Percentiles rank a stretch among this genome's conserved stretches.
phyloP scores from a whole-genome alignment of 2,797 vertebrate species.

The Acipenser ruthenus region DNA sequence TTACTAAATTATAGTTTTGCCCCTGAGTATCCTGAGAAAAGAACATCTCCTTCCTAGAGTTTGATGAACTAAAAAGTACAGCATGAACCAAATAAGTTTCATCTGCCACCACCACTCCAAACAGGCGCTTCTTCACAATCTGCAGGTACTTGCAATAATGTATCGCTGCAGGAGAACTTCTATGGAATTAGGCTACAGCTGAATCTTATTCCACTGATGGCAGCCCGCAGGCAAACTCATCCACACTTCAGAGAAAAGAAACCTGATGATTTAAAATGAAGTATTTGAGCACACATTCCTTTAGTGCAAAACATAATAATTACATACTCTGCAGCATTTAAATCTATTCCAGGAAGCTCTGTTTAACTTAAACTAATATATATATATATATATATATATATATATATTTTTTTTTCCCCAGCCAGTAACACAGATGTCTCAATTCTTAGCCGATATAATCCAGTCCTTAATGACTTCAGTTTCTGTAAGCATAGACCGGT shows the following conservation, averaged over 20 bases:
- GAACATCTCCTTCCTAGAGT: constrained; percentile 14
- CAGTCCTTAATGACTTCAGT: constrained; percentile 38
- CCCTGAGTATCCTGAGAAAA: constrained; percentile 31
- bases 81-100: too few relatives aligned
- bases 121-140: too few relatives aligned
- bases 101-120: too few relatives aligned
- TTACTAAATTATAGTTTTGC: constrained; percentile 52
- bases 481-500: constrained; percentile 32
- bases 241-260: not conserved
- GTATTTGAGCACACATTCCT: not conserved
- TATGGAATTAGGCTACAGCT: not conserved
- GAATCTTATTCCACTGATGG: not conserved
- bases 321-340: not conserved
- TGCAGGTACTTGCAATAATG: not conserved
- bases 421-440: constrained; percentile 3
- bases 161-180: not conserved
- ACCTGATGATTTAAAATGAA: not conserved
- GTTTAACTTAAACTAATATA: constrained; percentile 1
- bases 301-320: not conserved
- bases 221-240: not conserved
- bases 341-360: not conserved
- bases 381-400: too few relatives aligned
- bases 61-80: too few relatives aligned
- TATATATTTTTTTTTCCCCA: constrained; percentile 38
- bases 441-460: constrained; percentile 26